A percentile compares a stretch with the other conserved stretches of the same genome.
Evolutionary conservation across 2,113 vertebrate genomes (phyloP).

Genomic region (Electrona antarctica): DNA sequence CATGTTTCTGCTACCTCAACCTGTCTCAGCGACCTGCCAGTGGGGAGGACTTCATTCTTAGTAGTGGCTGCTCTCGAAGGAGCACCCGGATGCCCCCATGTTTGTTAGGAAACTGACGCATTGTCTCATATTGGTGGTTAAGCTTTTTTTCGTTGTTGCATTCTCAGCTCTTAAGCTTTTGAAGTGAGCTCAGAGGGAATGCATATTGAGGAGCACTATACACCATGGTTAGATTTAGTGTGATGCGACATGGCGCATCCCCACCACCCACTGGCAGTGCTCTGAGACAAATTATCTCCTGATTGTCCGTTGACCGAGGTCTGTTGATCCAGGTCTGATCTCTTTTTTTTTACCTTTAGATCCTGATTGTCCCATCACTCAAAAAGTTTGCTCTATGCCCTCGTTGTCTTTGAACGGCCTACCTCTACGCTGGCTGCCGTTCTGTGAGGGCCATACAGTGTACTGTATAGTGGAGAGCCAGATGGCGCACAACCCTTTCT

Average conservation of each 20-base stretch:
- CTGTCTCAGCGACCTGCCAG: slow-evolving; percentile 25
- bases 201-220: background rate
- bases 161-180: background rate
- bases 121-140: background rate
- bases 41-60: slow-evolving; percentile 11
- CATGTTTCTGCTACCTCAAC: slow-evolving; percentile 59
- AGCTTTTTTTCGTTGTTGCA: background rate
- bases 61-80: background rate
- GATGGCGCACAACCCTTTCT: background rate
- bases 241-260: background rate
- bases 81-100: slow-evolving; percentile 5
- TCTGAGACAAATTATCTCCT: background rate
- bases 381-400: background rate
- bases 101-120: background rate
- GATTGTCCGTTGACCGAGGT: background rate
- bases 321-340: background rate
- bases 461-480: background rate
- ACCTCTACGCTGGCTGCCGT: background rate
- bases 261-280: background rate
- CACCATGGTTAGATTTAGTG: background rate
- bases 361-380: slow-evolving; percentile 49
- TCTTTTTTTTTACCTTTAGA: slow-evolving; percentile 4
- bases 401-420: background rate
- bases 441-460: background rate
- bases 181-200: background rate